These are phyloP conservation scores for Heliconius melpomene DNA, from an alignment of 1,140 invertebrate genomes.

Conservation along the genomic window DNA sequence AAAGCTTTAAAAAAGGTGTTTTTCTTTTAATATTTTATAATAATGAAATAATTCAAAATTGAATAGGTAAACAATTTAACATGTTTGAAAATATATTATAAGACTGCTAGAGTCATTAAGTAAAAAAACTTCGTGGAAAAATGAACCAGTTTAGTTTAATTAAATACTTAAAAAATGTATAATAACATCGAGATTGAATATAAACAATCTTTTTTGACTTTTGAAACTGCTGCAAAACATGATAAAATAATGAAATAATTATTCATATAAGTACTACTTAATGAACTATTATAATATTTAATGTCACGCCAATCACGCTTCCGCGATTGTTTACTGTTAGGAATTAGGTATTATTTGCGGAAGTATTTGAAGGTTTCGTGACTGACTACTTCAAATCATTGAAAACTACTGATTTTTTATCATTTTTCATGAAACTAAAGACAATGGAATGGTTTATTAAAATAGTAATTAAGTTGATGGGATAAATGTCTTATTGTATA, in stretches of 20 bases:
- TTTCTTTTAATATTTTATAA: too few relatives aligned
- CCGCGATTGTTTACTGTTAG: neutral
- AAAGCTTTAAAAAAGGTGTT: too few relatives aligned
- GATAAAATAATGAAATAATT: neutral
- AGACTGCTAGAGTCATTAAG: too few relatives aligned
- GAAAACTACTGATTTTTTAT: neutral
- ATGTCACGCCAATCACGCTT: constrained; percentile 3
- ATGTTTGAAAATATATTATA: too few relatives aligned
- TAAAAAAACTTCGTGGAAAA: too few relatives aligned
- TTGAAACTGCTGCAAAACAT: neutral
- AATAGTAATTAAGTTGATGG: neutral
- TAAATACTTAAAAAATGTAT: too few relatives aligned
- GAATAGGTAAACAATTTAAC: too few relatives aligned
- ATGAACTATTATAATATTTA: neutral
- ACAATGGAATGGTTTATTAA: neutral
- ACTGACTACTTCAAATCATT: neutral
- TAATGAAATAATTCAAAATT: too few relatives aligned
- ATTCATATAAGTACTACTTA: neutral
- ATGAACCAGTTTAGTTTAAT: too few relatives aligned
- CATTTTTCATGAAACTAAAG: neutral
- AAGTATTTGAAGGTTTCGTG: neutral
- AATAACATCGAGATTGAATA: too few relatives aligned
- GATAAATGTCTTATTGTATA: neutral
- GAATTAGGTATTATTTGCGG: constrained; percentile 1
- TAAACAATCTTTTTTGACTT: too few relatives aligned